These are phyloP conservation scores for Morone chrysops DNA, from an alignment of 2,113 vertebrate genomes.

Conservation along the genomic window DNA sequence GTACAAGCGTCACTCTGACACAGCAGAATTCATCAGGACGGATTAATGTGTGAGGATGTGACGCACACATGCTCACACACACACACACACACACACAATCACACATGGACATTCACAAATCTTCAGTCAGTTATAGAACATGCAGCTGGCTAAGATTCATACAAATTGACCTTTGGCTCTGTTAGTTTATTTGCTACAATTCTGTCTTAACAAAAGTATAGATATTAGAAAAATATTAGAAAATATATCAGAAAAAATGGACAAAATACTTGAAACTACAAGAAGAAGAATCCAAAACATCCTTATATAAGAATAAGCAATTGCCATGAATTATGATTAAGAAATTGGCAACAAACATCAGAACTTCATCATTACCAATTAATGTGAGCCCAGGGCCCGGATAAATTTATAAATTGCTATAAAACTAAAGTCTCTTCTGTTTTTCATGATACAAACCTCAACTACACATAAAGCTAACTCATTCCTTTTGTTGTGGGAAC, in stretches of 20 bases:
- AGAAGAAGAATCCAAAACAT: background rate
- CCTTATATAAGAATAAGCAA: background rate
- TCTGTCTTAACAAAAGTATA: background rate
- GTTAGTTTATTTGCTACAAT: background rate
- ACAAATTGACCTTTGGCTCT: background rate
- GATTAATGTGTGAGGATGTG: constrained; percentile 40
- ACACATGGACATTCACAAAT: constrained; percentile 5
- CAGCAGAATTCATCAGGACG: constrained; percentile 57
- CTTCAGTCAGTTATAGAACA: constrained; percentile 8
- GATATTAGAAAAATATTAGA: background rate
- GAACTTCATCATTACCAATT: constrained; percentile 8
- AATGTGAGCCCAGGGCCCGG: background rate
- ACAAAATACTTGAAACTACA: background rate
- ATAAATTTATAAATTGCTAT: constrained; percentile 27
- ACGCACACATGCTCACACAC: constrained; percentile 27
- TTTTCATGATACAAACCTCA: constrained; percentile 48
- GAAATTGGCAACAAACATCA: constrained; percentile 12
- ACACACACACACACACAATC: constrained; percentile 37
- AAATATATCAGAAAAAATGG: background rate
- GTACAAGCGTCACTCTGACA: constrained; percentile 63
- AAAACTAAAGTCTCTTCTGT: constrained; percentile 25
- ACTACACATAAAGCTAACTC: constrained; percentile 35
- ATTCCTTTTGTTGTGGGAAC: constrained; percentile 41
- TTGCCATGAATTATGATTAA: constrained; percentile 2
- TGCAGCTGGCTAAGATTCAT: background rate